Conservation (phyloP, 2,888 invertebrate genomes). For the Lasioglossum morio region DNA sequence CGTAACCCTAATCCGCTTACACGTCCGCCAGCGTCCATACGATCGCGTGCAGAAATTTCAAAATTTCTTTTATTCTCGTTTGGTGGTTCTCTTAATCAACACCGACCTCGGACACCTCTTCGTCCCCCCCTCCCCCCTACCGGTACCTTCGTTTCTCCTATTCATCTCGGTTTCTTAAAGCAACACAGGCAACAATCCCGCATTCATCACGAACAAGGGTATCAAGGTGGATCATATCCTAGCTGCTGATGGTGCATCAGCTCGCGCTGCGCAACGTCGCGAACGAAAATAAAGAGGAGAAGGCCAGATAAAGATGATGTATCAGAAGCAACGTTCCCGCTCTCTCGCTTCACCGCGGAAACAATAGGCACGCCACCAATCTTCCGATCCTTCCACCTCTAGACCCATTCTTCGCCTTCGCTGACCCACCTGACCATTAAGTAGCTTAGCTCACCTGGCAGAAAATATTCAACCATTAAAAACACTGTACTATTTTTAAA, state of each 20-base stretch:
- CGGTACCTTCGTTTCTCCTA: background rate
- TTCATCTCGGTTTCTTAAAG: slow-evolving; percentile 53
- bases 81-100: slow-evolving; percentile 32
- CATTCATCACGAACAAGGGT: slow-evolving; percentile 61
- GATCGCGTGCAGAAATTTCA: slow-evolving; percentile 22
- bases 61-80: slow-evolving; percentile 32
- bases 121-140: too few species aligned
- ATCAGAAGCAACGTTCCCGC: slow-evolving; percentile 45
- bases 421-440: background rate
- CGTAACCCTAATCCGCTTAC: slow-evolving; percentile 9
- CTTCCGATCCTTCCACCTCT: slow-evolving; percentile 23
- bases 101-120: background rate
- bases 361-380: slow-evolving; percentile 41
- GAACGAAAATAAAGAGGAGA: slow-evolving; percentile 38
- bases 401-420: slow-evolving; percentile 18
- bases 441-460: background rate
- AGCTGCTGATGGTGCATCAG: slow-evolving; percentile 57
- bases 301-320: slow-evolving; percentile 55
- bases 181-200: slow-evolving; percentile 50
- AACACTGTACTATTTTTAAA: background rate
- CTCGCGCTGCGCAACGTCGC: slow-evolving; percentile 27
- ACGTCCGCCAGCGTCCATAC: background rate
- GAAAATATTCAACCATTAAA: background rate
- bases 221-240: slow-evolving; percentile 53
- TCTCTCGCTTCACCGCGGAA: slow-evolving; percentile 32